phyloP scores from a whole-genome alignment of 2,113 vertebrate genomes.

The Anguilla japonica region DNA sequence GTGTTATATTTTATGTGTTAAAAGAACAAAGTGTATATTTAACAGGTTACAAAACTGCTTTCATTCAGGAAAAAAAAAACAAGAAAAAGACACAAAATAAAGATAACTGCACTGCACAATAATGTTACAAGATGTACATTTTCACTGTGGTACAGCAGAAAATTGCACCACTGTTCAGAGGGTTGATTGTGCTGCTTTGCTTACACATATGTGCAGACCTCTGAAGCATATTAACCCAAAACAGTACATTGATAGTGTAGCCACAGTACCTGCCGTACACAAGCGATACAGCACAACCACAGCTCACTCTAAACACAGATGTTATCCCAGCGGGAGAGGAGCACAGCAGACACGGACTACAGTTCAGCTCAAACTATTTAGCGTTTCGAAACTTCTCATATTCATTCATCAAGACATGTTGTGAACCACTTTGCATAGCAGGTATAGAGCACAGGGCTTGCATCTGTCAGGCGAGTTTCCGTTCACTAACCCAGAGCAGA shows the following conservation, averaged over 20 bases:
- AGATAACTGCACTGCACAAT: background rate
- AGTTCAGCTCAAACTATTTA: background rate
- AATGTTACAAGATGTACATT: background rate
- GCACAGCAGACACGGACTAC: background rate
- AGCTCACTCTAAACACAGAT: background rate
- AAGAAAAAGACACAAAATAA: background rate
- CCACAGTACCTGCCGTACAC: background rate
- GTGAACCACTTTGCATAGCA: background rate
- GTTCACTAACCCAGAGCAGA: background rate
- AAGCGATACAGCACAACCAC: background rate
- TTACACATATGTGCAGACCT: background rate
- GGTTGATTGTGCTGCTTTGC: background rate
- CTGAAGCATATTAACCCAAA: too few species aligned
- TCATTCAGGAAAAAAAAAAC: too few species aligned
- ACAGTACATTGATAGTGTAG: background rate
- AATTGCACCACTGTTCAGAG: too few species aligned
- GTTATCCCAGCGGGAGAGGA: background rate
- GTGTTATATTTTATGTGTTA: background rate
- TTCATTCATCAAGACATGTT: background rate
- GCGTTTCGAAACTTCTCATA: background rate
- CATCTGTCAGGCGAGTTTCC: background rate
- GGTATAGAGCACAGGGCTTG: background rate
- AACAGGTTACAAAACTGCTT: too few species aligned
- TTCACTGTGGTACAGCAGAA: too few species aligned
- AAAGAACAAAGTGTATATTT: background rate